phyloP scores from a whole-genome alignment of 2,888 invertebrate species.

The Tachina lurida region DNA sequence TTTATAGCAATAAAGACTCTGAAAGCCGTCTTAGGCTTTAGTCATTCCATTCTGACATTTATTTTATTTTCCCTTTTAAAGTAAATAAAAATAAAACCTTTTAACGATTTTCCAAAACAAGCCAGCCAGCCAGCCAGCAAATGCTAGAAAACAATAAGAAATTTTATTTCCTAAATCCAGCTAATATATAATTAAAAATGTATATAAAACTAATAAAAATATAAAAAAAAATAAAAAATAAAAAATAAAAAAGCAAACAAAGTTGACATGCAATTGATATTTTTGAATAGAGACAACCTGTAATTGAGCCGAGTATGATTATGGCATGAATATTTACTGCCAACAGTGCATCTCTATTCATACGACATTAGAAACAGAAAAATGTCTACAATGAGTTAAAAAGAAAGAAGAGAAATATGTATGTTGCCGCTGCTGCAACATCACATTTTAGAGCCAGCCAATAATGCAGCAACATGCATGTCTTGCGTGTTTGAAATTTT shows the following conservation, averaged over 20 bases:
- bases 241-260: constrained; percentile 25
- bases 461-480: constrained; percentile 55
- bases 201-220: neutral
- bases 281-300: constrained; percentile 52
- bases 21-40: neutral
- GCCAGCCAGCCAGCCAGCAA: no score
- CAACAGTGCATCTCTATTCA: neutral
- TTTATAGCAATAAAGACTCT: neutral
- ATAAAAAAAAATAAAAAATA: neutral
- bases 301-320: constrained; percentile 30
- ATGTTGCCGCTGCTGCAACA: constrained; percentile 19
- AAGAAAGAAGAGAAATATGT: constrained; percentile 18
- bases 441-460: constrained; percentile 34
- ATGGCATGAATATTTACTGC: neutral
- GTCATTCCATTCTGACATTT: neutral
- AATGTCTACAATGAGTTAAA: constrained; percentile 40
- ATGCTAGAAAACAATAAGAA: no score
- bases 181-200: no score
- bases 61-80: no score
- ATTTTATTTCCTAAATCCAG: no score
- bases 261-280: constrained; percentile 66
- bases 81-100: no score
- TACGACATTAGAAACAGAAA: constrained; percentile 41
- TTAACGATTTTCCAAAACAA: no score
- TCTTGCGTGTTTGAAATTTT: constrained; percentile 64